Base-by-base conservation (phyloP, 2,888 invertebrate species). In the Rhagophthalmus giganteus region DNA sequence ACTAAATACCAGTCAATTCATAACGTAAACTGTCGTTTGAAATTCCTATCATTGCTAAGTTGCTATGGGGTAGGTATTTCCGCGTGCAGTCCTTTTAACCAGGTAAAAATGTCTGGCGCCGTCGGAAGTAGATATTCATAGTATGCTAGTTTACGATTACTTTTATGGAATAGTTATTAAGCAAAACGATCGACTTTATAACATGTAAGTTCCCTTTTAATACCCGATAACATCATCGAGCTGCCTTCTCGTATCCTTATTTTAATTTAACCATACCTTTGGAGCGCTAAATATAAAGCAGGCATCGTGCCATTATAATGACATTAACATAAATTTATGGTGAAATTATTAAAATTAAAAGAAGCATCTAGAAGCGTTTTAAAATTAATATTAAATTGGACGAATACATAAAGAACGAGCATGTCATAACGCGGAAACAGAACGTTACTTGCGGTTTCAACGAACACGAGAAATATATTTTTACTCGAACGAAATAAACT, bases 31-130 rank as follows among this genome's bases (percentile, higher is more conserved):
- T 65, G 66, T 66, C 66, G 62, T 63, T 65, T 61, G 55, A 55
- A 66, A 67, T 66, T 66, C 65, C 67, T 64, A 64, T 65, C 65
- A 62, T 65, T 64, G 61, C 63, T 61, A 33, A 34, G 42, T 26
- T 44, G 38, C 41, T 27, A 34, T 27, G 40, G 40, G 38, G 34
- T 35, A 44, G 53, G 53, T 49, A 54, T 48, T 51, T 54, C 53
- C 48, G 28, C 24, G 35, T 30, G 32, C 20, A 52, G 34, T 26
- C 35, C 40, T 37, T 38, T 30, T 35, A 39, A 42, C 61, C 62
- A 61, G 62, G 62, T 60, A 57, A 59, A 59, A 49, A 35, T 27
- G 61, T 60, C 63, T 62, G 63, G 53, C 60, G 60, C 60, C 60
- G 52, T 52, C 58, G 60, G 60, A 58, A 60, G 60, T 60, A 38